Base-by-base conservation (phyloP, 2,888 invertebrate genomes). In the Atherix ibis region DNA sequence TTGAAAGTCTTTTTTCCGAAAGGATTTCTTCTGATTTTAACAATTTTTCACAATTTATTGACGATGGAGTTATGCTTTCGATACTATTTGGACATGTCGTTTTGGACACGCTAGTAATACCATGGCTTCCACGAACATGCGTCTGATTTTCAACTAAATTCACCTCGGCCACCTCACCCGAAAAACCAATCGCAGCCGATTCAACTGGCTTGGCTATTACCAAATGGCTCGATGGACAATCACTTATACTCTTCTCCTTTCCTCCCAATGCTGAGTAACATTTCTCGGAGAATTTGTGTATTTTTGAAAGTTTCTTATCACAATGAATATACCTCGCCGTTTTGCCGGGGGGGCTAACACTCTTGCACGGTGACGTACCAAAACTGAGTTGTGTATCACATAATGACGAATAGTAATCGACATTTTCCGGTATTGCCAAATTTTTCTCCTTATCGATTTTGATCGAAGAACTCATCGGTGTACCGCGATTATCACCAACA, bases 321-420 rank as follows among this genome's bases (percentile, higher is more conserved):
- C 22, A 10, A 6, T 6, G 22, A 22, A 8, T 22, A 22, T 22
- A 22, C 22, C 22, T 22, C 10, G 22, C 6, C 22, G 6, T 6
- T 22, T 22, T 6, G 22, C 6, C 22, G 13, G 8, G 17, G 16
- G 10, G 17, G 8, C 16, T 22, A 10, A 50, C 47, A 46, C 51
- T 52, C 45, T 53, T 53, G 39, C 48, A 48, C 19, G 53, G 51
- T 34, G 54, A 53, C 36, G 51, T 49, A 36, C 53, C 51, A 39
- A 48, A 52, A 45, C 52, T 54, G 40, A 54, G 43, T 43, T 53
- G 51, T 38, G 51, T 53, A 48, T 56, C 54, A 50, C 54, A 54
- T 43, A 53, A 48, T 31, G 48, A 48, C 40, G 53, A 54, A 45
- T 53, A 53, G 39, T 47, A 51, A 41, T 53, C 53, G 40, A 47